Conservation (phyloP, 2,113 vertebrate species). For the Eurypyga helias region DNA sequence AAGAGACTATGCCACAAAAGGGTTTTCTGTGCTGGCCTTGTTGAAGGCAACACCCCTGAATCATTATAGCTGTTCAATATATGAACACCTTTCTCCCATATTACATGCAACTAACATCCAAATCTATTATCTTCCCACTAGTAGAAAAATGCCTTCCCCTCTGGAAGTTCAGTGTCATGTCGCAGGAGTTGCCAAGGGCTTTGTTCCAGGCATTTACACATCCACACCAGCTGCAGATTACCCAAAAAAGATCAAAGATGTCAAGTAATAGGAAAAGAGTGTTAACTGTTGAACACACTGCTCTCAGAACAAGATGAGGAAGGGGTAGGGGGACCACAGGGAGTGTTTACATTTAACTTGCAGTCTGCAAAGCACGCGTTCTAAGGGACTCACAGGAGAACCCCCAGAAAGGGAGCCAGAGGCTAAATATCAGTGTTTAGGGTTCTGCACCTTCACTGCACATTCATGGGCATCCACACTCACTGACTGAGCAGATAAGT, state of each 20-base stretch:
- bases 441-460: background rate
- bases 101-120: background rate
- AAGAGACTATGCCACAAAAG: background rate
- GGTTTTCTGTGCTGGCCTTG: background rate
- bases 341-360: background rate
- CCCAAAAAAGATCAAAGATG: background rate
- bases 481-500: background rate
- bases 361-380: background rate
- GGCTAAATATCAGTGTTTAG: background rate
- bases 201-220: background rate
- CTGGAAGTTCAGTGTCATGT: background rate
- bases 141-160: background rate
- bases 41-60: background rate
- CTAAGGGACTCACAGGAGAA: background rate
- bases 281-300: background rate
- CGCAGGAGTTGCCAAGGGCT: background rate
- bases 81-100: background rate
- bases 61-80: background rate
- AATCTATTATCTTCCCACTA: background rate
- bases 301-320: background rate
- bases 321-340: background rate
- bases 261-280: background rate
- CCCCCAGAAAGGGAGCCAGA: background rate
- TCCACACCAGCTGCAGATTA: background rate
- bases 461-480: background rate